Percentiles rank a stretch among this genome's conserved stretches.
Conservation (phyloP, 1,140 invertebrate genomes). For the Adelges cooleyi region DNA sequence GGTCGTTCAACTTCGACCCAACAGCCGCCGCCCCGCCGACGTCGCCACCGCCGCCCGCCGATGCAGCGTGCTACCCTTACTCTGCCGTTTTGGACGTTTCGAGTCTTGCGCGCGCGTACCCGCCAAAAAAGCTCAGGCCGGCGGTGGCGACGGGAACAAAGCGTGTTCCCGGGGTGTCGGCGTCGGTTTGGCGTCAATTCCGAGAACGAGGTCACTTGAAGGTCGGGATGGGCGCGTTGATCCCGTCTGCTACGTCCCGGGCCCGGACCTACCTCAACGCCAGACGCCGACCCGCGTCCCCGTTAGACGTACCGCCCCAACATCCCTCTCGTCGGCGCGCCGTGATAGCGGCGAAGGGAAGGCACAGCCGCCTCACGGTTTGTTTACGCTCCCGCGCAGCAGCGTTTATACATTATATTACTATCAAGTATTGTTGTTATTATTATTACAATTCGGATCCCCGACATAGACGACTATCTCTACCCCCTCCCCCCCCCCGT, state of each 20-base stretch:
- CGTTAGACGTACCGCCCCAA: background rate
- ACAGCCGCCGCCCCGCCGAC: background rate
- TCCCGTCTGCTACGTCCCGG: constrained; percentile 10
- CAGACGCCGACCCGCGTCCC: background rate
- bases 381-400: constrained; percentile 14
- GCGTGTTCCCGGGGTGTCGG: constrained; percentile 4
- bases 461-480: background rate
- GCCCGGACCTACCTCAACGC: constrained; percentile 16
- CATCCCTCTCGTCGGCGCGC: background rate
- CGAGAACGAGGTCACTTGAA: constrained; percentile 15
- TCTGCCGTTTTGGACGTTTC: background rate
- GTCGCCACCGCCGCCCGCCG: background rate
- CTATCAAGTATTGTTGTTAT: no score
- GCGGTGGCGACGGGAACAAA: constrained; percentile 1
- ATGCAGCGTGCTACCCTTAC: no score
- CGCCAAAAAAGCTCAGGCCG: background rate
- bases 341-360: background rate
- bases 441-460: background rate
- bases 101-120: background rate
- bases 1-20: constrained; percentile 17
- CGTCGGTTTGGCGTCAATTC: constrained; percentile 20
- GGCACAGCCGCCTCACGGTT: background rate
- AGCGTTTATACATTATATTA: no score
- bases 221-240: constrained; percentile 21
- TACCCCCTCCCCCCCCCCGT: no score